These are phyloP conservation scores for Microplitis demolitor DNA, from an alignment of 1,140 invertebrate species.

Conservation along the genomic window DNA sequence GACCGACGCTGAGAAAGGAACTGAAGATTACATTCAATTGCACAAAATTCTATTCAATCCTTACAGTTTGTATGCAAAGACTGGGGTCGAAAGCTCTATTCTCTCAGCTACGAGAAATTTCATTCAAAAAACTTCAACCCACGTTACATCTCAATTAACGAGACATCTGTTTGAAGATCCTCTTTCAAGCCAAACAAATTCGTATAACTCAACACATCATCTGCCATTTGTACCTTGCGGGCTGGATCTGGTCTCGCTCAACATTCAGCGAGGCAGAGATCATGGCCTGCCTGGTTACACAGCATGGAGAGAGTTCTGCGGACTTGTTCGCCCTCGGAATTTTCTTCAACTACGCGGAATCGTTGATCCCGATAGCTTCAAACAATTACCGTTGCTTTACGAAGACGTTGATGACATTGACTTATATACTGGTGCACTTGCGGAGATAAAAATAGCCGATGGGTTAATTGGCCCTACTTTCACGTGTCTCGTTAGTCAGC, in stretches of 20 bases:
- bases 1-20: constrained; percentile 64
- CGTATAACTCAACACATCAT: background rate
- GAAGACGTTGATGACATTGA: constrained; percentile 84
- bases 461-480: constrained; percentile 83
- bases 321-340: constrained; percentile 67
- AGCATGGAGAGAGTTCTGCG: constrained; percentile 76
- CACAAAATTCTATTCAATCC: constrained; percentile 85
- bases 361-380: constrained; percentile 68
- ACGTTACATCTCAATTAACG: constrained; percentile 67
- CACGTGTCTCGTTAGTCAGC: constrained; percentile 83
- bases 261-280: constrained; percentile 87
- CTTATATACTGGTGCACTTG: constrained; percentile 82
- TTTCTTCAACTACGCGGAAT: constrained; percentile 77
- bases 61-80: constrained; percentile 70
- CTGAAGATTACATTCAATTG: constrained; percentile 72
- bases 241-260: constrained; percentile 83
- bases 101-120: constrained; percentile 68
- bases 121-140: constrained; percentile 67
- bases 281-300: constrained; percentile 85
- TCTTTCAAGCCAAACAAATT: constrained; percentile 26
- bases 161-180: constrained; percentile 75
- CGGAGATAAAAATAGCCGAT: constrained; percentile 71
- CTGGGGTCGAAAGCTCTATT: constrained; percentile 67
- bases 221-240: constrained; percentile 63
- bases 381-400: constrained; percentile 70